Evolutionary conservation across 2,113 vertebrate genomes (phyloP).

Genomic region (Todiramphus saurophagus): DNA sequence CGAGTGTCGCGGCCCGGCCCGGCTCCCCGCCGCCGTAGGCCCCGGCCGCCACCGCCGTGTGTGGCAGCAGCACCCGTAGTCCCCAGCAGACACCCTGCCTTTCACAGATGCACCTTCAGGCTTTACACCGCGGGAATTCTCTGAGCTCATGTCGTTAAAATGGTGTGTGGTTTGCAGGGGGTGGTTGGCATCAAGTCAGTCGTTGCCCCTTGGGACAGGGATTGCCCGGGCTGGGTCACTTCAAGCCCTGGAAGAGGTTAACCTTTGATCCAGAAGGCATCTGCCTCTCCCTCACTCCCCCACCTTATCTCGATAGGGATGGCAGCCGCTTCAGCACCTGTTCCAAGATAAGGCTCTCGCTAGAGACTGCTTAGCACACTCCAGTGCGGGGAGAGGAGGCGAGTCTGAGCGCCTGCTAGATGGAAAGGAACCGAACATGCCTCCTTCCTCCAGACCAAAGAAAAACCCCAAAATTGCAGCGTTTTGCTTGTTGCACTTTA

Average conservation of each 20-base stretch:
- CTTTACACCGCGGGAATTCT: neutral
- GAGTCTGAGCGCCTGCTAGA: neutral
- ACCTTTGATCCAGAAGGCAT: neutral
- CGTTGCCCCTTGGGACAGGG: neutral
- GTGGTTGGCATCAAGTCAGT: neutral
- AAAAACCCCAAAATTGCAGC: neutral
- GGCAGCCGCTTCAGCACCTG: neutral
- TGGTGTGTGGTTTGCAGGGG: neutral
- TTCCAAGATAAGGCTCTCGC: neutral
- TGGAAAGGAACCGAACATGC: neutral
- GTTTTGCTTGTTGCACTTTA: neutral
- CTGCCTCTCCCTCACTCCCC: neutral
- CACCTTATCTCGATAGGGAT: neutral
- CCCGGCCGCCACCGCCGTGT: neutral
- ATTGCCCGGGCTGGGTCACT: neutral
- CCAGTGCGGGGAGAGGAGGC: neutral
- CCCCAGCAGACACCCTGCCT: fast-evolving
- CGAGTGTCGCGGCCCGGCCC: neutral
- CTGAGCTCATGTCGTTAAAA: neutral
- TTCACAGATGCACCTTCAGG: neutral
- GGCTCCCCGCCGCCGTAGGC: neutral
- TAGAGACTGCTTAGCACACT: neutral
- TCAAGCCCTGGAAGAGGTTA: neutral
- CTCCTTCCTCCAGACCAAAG: neutral
- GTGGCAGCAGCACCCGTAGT: fast-evolving